These are phyloP conservation scores for Drosophila subsilvestris DNA, from an alignment of 2,888 invertebrate genomes.

Conservation along the genomic window DNA sequence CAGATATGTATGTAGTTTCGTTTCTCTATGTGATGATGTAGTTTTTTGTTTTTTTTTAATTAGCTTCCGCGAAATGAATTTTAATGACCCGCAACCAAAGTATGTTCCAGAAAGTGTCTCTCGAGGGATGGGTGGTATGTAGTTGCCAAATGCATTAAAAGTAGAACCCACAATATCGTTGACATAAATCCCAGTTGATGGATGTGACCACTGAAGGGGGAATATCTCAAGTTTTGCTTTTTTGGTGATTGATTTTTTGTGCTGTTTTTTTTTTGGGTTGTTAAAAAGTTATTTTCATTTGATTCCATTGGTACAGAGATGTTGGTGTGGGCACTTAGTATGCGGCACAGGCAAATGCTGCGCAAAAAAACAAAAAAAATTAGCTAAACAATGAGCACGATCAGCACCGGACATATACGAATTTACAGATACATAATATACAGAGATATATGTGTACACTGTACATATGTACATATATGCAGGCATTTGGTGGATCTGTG, in stretches of 20 bases:
- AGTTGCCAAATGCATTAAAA: slow-evolving; percentile 23
- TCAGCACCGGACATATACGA: slow-evolving; percentile 43
- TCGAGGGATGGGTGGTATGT: slow-evolving; percentile 7
- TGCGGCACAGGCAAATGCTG: slow-evolving; percentile 65
- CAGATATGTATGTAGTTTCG: slow-evolving; percentile 6
- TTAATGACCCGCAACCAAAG: slow-evolving; percentile 60
- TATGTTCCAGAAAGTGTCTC: slow-evolving; percentile 60
- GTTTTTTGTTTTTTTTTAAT: slow-evolving; percentile 67
- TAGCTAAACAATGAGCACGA: slow-evolving; percentile 73
- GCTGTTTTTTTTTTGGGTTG: slow-evolving; percentile 24
- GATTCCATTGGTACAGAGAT: slow-evolving; percentile 48
- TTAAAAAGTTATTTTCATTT: slow-evolving; percentile 55
- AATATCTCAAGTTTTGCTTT: slow-evolving; percentile 48
- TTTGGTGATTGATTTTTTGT: slow-evolving; percentile 8
- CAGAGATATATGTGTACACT: slow-evolving; percentile 24
- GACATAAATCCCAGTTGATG: slow-evolving; percentile 65
- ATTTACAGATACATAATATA: slow-evolving; percentile 9
- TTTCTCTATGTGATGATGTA: slow-evolving; percentile 51
- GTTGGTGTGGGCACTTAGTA: slow-evolving; percentile 51
- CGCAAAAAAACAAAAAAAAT: slow-evolving; percentile 58
- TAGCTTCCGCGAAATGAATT: slow-evolving; percentile 65
- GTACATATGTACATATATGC: slow-evolving; percentile 22
- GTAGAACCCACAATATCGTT: slow-evolving; percentile 24
- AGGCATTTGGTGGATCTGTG: slow-evolving; percentile 18
- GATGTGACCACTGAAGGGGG: slow-evolving; percentile 57